These are phyloP conservation scores for Aporrectodea caliginosa DNA, from an alignment of 1,140 invertebrate genomes.

Conservation along the genomic window DNA sequence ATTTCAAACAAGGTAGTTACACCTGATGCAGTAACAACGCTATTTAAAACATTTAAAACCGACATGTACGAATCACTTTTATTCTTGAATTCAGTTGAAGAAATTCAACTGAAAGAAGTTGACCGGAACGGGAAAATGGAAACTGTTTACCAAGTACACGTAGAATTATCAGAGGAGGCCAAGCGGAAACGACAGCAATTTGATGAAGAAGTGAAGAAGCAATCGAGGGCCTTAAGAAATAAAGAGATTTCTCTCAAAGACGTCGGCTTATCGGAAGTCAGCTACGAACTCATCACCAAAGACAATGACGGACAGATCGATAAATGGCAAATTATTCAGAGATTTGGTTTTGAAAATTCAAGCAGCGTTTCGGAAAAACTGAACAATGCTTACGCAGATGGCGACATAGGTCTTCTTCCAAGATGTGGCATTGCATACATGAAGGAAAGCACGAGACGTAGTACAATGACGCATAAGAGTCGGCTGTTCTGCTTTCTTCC, in stretches of 20 bases:
- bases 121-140: background rate
- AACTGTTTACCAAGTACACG: background rate
- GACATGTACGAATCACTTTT: background rate
- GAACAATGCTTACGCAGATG: constrained; percentile 27
- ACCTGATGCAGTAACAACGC: constrained; percentile 15
- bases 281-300: constrained; percentile 3
- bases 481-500: constrained; percentile 49
- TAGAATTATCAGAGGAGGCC: background rate
- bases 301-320: background rate
- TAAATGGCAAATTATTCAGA: constrained; percentile 37
- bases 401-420: constrained; percentile 40
- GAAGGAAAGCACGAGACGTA: background rate
- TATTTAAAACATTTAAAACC: constrained; percentile 30
- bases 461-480: background rate
- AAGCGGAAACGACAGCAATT: background rate
- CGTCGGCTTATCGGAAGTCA: background rate
- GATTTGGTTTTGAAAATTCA: constrained; percentile 38
- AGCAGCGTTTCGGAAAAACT: constrained; percentile 27
- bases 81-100: constrained; percentile 16
- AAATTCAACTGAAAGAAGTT: background rate
- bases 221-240: background rate
- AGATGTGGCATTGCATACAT: constrained; percentile 42
- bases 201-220: background rate
- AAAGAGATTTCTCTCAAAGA: constrained; percentile 8
- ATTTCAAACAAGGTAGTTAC: constrained; percentile 35